Base-by-base conservation (phyloP, 2,113 vertebrate genomes). In the Solea solea region DNA sequence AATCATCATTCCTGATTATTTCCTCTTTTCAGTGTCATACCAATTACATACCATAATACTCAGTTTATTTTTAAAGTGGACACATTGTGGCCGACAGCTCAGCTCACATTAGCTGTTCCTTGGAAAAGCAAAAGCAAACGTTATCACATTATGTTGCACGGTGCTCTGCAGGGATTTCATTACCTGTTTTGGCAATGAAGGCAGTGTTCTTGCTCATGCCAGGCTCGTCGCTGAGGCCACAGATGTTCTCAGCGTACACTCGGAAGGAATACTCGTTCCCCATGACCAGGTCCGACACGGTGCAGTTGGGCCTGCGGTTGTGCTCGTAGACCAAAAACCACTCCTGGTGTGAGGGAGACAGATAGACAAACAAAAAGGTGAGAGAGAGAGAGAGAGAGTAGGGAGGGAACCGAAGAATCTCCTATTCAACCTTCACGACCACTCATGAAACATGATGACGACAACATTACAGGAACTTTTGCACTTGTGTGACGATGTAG, bases 251-350 rank as follows among this genome's bases (percentile, higher is more conserved):
- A 0, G 92, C 94, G 92, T 72, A 95, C 49, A 96, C 89, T 1
- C 95, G 93, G 86, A 98, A 98, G 49, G 85, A 93, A 80, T 96
- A 97, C 74, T 96, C 95, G 2, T 97, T 97, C 59, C 96, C 96
- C 93, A 97, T 94, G 64, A 97, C 92, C 80, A 97, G 95, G 79
- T 97, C 95, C 0, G 96, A 94, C 80, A 96, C 93, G 0, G 96
- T 96, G 67, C 95, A 97, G 86, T 74, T 90, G 41, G 94, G 94
- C 16, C 92, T 90, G 8, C 94, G 94, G 89, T 92, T 96, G 90
- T 95, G 96, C 49, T 97, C 96, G 0, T 91, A 95, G 13, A 97
- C 94, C 0, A 88, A 96, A 92, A 97, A 97, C 96, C 96, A 97
- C 56, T 95, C 96, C 96, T 96, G 74, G 62, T 49, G 42, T 7